Base-by-base conservation (phyloP, 2,888 invertebrate species). In the Drosophila atripex region DNA sequence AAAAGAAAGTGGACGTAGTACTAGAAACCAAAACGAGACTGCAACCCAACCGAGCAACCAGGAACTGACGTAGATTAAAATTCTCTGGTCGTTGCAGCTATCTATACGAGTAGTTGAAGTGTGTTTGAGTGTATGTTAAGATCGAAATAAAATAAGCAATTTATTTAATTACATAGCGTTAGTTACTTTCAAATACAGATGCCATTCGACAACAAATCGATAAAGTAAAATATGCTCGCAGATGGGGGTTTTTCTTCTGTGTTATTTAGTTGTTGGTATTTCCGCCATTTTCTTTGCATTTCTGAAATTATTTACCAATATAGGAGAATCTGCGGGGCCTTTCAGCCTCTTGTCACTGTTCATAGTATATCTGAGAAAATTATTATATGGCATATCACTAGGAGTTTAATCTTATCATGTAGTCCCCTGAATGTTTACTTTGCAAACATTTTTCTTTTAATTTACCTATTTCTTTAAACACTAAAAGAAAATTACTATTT, bases 131-230 rank as follows among this genome's bases (percentile, higher is more conserved):
- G 39, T 65, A 65, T 66, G 54, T 65, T 65, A 65, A 55, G 66
- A 64, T 65, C 47, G 65, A 32, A 61, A 61, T 61, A 61, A 61
- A 61, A 41, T 61, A 61, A 61, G 60, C 30, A 47, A 60, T 61
- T 61, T 61, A 61, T 61, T 61, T 61, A 61, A 61, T 61, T 60
- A 41, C 16, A 12, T 28, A 58, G 21, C 21, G 43, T 43, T 43
- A 41, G 41, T 23, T 58, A 57, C 28, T 61, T 61, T 39, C n/a
- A 28, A 61, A 61, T 59, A 59, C 35, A 21, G 51, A 38, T 51
- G 51, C 38, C 51, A 51, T 50, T 9, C n/a, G 6, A 8, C n/a
- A 50, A 55, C 32, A 55, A 32, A 55, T 49, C 56, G 56, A 50
- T 56, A 56, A 49, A 56, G n/a, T 35, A 16, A 9, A 47, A 56